phyloP scores from a whole-genome alignment of 2,888 invertebrate genomes.

The Apamea epomidion region DNA sequence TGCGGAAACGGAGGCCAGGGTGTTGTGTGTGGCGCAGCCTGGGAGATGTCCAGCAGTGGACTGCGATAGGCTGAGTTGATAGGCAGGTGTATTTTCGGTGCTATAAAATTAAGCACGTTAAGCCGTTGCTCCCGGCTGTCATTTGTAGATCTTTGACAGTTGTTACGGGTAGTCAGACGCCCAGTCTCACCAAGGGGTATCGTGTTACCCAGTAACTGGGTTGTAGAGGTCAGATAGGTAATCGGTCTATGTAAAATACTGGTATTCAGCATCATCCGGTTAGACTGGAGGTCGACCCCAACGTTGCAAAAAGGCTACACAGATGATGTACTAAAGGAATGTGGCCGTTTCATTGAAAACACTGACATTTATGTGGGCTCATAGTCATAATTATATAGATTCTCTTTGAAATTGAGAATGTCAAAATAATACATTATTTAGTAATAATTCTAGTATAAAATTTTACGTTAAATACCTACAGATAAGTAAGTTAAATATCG shows the following conservation, averaged over 20 bases:
- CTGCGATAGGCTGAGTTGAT: background rate
- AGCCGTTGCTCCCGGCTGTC: background rate
- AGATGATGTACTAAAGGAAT: background rate
- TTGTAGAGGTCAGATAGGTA: background rate
- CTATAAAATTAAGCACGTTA: background rate
- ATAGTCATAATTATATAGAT: background rate
- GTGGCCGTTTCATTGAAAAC: background rate
- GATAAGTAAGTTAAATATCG: background rate
- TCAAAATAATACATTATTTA: constrained; percentile 14
- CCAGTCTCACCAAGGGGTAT: background rate
- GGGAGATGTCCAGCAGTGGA: background rate
- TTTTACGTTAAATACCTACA: background rate
- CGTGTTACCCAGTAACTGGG: background rate
- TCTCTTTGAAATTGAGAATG: background rate
- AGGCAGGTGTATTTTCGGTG: background rate
- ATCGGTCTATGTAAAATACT: background rate
- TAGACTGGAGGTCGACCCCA: background rate
- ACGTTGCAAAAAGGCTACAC: background rate
- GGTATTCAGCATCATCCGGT: background rate
- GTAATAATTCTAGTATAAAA: background rate
- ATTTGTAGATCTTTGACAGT: background rate
- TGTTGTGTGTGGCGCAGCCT: background rate
- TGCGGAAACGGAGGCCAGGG: background rate
- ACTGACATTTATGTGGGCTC: background rate
- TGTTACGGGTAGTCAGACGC: background rate